Conservation (phyloP, 2,888 invertebrate genomes). For the Trissolcus brochymenae region DNA sequence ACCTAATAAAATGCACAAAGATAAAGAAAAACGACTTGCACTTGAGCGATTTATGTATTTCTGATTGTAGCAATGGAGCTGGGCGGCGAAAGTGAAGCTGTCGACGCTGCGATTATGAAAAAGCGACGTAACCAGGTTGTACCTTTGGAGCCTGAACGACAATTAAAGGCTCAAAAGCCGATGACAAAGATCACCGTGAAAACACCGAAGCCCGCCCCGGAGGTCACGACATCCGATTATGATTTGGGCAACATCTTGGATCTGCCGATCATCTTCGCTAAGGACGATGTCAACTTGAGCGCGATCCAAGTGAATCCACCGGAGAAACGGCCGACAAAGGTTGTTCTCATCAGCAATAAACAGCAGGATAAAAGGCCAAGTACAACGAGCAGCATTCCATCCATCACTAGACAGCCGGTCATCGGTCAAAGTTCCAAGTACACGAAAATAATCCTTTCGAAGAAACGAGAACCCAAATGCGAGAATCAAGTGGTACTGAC, state of each 20-base stretch:
- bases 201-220: constrained; percentile 56
- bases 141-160: constrained; percentile 50
- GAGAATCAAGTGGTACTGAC: constrained; percentile 67
- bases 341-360: constrained; percentile 71
- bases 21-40: constrained; percentile 1
- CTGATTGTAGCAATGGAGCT: constrained; percentile 34
- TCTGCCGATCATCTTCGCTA: constrained; percentile 82
- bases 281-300: constrained; percentile 78
- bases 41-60: constrained; percentile 23
- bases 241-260: constrained; percentile 79
- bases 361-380: constrained; percentile 65
- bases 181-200: constrained; percentile 70
- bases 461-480: constrained; percentile 67
- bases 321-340: constrained; percentile 64
- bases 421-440: constrained; percentile 73
- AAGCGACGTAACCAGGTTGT: constrained; percentile 50
- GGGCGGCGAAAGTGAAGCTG: constrained; percentile 19
- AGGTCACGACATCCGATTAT: constrained; percentile 60
- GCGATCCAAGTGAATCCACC: constrained; percentile 61
- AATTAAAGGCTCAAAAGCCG: constrained; percentile 60
- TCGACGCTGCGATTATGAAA: constrained; percentile 36
- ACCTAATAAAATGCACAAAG: not conserved
- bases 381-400: constrained; percentile 58
- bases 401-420: constrained; percentile 45
- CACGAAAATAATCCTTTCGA: constrained; percentile 78